Percentiles rank a stretch among this genome's conserved stretches.
Conservation (phyloP, 2,888 invertebrate species). For the Metallyticus violacea region DNA sequence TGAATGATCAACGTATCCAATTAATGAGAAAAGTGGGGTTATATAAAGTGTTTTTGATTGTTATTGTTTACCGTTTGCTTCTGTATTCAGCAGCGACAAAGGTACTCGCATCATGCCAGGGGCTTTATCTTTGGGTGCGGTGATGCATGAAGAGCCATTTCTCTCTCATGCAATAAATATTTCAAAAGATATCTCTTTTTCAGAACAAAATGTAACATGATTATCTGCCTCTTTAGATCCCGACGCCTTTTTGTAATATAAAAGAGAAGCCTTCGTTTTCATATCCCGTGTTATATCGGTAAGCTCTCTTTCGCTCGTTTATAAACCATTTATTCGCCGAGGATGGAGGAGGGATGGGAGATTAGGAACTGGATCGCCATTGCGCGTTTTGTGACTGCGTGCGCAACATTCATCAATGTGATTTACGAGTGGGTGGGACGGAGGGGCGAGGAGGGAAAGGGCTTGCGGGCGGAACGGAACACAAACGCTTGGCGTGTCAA, state of each 20-base stretch:
- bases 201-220: neutral
- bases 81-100: too few relatives aligned
- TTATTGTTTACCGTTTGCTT: too few relatives aligned
- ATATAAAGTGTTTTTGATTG: too few relatives aligned
- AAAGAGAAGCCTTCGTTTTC: neutral
- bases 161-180: neutral
- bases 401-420: slow-evolving; percentile 29
- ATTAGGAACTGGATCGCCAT: slow-evolving; percentile 9
- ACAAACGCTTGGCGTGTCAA: slow-evolving; percentile 27
- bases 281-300: neutral
- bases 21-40: too few relatives aligned
- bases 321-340: neutral
- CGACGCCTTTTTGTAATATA: neutral
- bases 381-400: slow-evolving; percentile 10
- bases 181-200: neutral
- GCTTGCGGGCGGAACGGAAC: slow-evolving; percentile 10
- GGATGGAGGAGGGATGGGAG: neutral
- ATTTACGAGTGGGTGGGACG: slow-evolving; percentile 17
- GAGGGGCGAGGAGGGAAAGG: neutral
- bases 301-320: neutral
- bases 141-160: neutral
- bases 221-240: neutral
- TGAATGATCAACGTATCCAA: too few relatives aligned
- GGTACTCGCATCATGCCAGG: too few relatives aligned
- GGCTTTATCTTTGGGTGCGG: neutral